Evolutionary conservation across 2,888 invertebrate species (phyloP).

Genomic region (Blera fallax): DNA sequence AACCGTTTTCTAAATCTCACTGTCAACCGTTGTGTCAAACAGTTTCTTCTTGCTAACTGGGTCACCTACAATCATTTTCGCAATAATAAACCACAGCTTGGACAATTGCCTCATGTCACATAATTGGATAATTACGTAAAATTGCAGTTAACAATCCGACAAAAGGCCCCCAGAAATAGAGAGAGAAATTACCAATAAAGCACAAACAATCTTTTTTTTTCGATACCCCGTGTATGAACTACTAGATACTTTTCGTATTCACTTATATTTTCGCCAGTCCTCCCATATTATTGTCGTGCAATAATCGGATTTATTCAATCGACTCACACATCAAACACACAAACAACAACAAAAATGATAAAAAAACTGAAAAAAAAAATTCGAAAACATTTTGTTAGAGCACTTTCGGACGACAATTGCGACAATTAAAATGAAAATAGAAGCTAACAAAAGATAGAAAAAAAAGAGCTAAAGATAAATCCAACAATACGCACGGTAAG

Average conservation of each 20-base stretch:
- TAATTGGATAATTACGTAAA: constrained; percentile 64
- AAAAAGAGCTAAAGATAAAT: neutral
- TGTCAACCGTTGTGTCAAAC: constrained; percentile 35
- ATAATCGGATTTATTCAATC: constrained; percentile 36
- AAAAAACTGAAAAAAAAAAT: neutral
- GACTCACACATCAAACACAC: neutral
- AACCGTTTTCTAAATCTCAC: constrained; percentile 62
- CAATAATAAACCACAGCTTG: constrained; percentile 26
- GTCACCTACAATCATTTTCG: constrained; percentile 56
- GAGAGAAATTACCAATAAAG: constrained; percentile 40
- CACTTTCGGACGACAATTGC: constrained; percentile 59
- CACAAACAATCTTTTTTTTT: too few species aligned
- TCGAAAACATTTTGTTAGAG: constrained; percentile 54
- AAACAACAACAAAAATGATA: neutral
- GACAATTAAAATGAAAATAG: constrained; percentile 59
- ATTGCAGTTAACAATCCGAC: constrained; percentile 52
- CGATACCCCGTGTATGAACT: too few species aligned
- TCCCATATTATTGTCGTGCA: too few species aligned
- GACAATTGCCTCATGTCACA: constrained; percentile 58
- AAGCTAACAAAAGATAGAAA: constrained; percentile 11
- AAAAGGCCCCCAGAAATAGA: neutral
- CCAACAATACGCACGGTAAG: constrained; percentile 23
- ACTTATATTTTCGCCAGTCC: constrained; percentile 18
- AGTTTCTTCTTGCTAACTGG: constrained; percentile 41
- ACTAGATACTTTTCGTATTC: neutral